A percentile compares a stretch with the other conserved stretches of the same genome.
These are phyloP conservation scores for Manis pentadactyla DNA, from an alignment of 2,797 vertebrate genomes.

Conservation along the genomic window DNA sequence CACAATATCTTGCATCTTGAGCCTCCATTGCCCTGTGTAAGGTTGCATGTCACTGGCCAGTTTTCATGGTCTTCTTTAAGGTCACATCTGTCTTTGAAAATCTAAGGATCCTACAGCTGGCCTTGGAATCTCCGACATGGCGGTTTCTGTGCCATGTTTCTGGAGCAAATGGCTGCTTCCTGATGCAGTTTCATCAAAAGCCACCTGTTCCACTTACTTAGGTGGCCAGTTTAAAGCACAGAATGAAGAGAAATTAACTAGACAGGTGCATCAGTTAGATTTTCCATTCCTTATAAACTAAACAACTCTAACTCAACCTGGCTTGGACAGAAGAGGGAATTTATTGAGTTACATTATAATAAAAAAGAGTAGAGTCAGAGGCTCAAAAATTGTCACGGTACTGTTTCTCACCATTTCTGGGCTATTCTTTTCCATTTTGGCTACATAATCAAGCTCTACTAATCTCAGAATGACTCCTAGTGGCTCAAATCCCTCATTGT, in stretches of 20 bases:
- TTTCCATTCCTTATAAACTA: not conserved
- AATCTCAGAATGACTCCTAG: not conserved
- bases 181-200: not conserved
- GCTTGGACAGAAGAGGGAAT: not conserved
- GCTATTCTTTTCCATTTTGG: not conserved
- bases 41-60: no score
- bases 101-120: not conserved
- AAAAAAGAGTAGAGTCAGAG: not conserved
- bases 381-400: not conserved
- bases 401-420: not conserved
- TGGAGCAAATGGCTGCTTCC: not conserved
- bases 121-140: not conserved
- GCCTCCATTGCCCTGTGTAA: not conserved
- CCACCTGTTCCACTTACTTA: not conserved
- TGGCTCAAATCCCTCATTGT: not conserved
- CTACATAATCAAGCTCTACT: not conserved
- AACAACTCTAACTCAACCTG: not conserved
- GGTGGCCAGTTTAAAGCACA: not conserved
- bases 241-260: not conserved
- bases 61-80: not conserved
- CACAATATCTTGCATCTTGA: not conserved
- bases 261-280: not conserved
- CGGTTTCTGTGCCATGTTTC: not conserved
- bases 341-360: not conserved
- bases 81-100: not conserved